phyloP scores from a whole-genome alignment of 1,140 invertebrate species.

The Drosophila kanapiae region DNA sequence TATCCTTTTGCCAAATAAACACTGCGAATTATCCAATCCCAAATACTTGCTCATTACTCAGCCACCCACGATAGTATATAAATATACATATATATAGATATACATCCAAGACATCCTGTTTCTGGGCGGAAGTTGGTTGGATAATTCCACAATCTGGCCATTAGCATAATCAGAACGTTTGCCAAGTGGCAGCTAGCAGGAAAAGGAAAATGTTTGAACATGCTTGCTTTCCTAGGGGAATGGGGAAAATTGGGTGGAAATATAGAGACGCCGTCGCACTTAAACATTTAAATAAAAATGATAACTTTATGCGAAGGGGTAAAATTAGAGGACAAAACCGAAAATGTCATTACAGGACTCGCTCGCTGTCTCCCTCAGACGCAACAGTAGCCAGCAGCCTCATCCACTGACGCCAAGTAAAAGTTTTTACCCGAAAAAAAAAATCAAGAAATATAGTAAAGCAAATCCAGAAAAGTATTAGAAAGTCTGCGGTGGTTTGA shows the following conservation, averaged over 20 bases:
- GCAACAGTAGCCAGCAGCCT: slow-evolving; percentile 51
- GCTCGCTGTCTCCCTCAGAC: slow-evolving; percentile 39
- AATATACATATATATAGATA: neutral
- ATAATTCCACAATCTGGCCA: slow-evolving; percentile 59
- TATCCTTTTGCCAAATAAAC: neutral
- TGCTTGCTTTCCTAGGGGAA: neutral
- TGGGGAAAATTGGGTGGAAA: neutral
- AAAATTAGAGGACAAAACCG: slow-evolving; percentile 54
- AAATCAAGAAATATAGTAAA: slow-evolving; percentile 37
- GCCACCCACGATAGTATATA: slow-evolving; percentile 15
- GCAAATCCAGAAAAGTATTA: slow-evolving; percentile 64
- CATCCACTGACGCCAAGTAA: slow-evolving; percentile 75
- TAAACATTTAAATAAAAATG: slow-evolving; percentile 84
- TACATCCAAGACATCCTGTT: slow-evolving; percentile 40
- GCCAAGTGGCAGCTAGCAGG: slow-evolving; percentile 30
- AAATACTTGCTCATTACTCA: slow-evolving; percentile 42
- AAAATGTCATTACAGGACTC: slow-evolving; percentile 78
- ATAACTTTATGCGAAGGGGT: slow-evolving; percentile 82
- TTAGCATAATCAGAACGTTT: slow-evolving; percentile 78
- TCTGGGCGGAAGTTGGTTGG: slow-evolving; percentile 42
- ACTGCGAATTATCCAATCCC: slow-evolving; percentile 3
- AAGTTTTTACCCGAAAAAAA: slow-evolving; percentile 59
- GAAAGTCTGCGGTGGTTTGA: slow-evolving; percentile 46
- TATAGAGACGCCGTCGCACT: slow-evolving; percentile 40
- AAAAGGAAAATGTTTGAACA: slow-evolving; percentile 55